Base-by-base conservation (phyloP, 2,113 vertebrate species). In the Sminthopsis crassicaudata region DNA sequence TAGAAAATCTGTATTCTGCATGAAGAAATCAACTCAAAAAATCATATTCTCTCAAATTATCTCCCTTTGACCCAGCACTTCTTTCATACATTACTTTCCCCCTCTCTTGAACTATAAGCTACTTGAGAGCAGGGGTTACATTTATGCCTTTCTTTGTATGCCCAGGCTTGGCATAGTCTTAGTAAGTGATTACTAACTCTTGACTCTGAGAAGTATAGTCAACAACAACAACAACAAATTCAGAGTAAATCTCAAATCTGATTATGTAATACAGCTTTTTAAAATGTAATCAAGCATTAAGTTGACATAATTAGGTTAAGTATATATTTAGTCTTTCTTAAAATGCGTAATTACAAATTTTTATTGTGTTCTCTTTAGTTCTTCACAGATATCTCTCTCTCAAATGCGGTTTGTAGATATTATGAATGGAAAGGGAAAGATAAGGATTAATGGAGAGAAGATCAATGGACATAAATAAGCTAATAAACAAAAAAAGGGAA, bases 271-370 rank as follows among this genome's bases (percentile, higher is more conserved):
- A 16, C 36, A 53, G 50, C 9, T 52, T 93, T 95, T 76, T 27
- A 93, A 96, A 92, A 60, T 42, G 36, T 42, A 84, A 84, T 84
- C 19, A 42, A 84, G 36, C 42, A 19, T 84, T 84, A 84, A 42
- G n/a, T 42, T 84, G 42, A 84, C 7, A 84, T 84, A 42, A 84
- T 84, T 22, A 42, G 19, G 19, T 19, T 84, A 42, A 84, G 19
- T 42, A 84, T 1, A 46, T 0, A 90, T 14, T 92, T 46, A 96
- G 42, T 42, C 42, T 94, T 46, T 54, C 91, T 96, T 67, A n/a
- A 93, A 95, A 94, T 92, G 42, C 46, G 48, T 96, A 95, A 89
- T 90, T 50, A 89, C 8, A 93, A 11, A 95, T 89, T 92, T 96
- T 96, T 91, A 89, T 53, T 53, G 12, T 92, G 57, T 16, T 90